These are phyloP conservation scores for Cinclus mexicanus DNA, from an alignment of 2,113 vertebrate species.

Conservation along the genomic window DNA sequence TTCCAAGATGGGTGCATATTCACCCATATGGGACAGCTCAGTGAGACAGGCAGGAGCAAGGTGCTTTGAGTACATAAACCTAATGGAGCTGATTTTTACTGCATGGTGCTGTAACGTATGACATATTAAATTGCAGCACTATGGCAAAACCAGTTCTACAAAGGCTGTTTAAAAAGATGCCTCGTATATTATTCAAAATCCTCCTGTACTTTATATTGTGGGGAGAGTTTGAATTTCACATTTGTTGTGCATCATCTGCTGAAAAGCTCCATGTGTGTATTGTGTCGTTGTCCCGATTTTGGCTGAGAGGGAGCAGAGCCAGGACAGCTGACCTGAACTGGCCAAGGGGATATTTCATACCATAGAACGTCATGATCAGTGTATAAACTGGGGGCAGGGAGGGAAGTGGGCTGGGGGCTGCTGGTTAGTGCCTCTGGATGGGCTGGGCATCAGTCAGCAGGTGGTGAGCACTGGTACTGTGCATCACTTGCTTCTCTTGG, in stretches of 20 bases:
- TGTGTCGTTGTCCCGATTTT: fast-evolving
- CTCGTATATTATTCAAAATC: background rate
- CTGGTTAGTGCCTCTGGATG: background rate
- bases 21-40: background rate
- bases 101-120: background rate
- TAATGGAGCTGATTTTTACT: background rate
- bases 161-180: background rate
- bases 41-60: background rate
- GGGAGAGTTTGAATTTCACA: background rate
- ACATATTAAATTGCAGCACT: conserved; percentile 30
- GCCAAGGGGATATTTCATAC: background rate
- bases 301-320: background rate
- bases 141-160: conserved; percentile 52
- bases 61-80: background rate
- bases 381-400: background rate
- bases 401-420: background rate
- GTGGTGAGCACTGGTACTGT: background rate
- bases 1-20: background rate
- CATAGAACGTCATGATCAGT: background rate
- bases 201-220: background rate
- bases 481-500: background rate
- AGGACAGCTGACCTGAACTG: background rate
- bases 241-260: background rate
- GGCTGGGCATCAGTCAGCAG: background rate
- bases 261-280: background rate